These are phyloP conservation scores for Philonicus albiceps DNA, from an alignment of 2,888 invertebrate species.

Conservation along the genomic window DNA sequence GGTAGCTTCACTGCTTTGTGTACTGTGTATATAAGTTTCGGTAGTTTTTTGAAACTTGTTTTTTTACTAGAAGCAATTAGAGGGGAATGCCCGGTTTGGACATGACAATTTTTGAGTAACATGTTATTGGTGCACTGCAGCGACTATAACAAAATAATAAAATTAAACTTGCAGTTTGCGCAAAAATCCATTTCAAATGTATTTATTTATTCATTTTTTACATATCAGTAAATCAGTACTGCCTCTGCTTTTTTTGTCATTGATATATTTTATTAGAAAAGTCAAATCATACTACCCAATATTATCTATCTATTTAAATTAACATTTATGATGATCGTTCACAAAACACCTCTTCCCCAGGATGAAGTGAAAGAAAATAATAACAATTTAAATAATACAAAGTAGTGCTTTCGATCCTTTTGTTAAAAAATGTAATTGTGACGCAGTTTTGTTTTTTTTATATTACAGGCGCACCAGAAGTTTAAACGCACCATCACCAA, in stretches of 20 bases:
- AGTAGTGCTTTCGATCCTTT: not conserved
- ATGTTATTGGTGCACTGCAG: too few relatives aligned
- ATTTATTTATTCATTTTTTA: not conserved
- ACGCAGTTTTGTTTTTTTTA: conserved; percentile 53
- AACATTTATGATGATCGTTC: not conserved
- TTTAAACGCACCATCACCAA: conserved; percentile 94
- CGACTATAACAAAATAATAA: not conserved
- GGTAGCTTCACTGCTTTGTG: too few relatives aligned
- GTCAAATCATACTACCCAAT: not conserved
- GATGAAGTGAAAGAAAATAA: not conserved
- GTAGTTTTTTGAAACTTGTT: too few relatives aligned
- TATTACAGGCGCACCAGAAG: conserved; percentile 89
- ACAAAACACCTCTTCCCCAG: not conserved
- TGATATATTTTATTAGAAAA: not conserved
- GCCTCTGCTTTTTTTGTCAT: not conserved
- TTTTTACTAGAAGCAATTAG: too few relatives aligned
- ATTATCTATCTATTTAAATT: not conserved
- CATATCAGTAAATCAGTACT: not conserved
- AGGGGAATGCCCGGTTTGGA: too few relatives aligned
- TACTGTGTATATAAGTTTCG: too few relatives aligned
- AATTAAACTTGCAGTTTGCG: not conserved
- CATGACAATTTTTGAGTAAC: too few relatives aligned
- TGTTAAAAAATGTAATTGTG: not conserved
- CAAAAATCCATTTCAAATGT: not conserved
- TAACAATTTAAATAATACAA: not conserved